These are phyloP conservation scores for Operophtera brumata DNA, from an alignment of 2,888 invertebrate species.

Conservation along the genomic window DNA sequence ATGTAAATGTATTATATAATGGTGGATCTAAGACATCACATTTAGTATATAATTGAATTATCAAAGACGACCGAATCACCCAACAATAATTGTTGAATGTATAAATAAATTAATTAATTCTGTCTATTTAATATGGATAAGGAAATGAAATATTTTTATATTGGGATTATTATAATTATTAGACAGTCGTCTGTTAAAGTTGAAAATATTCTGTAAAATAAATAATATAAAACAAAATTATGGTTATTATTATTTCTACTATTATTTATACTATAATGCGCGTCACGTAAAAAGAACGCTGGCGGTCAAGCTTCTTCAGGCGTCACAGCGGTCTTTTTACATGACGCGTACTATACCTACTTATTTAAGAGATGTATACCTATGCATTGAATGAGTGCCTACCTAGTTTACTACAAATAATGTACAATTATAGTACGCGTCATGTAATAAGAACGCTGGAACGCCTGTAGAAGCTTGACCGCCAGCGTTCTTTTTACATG, in stretches of 20 bases:
- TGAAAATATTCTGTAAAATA: conserved; percentile 77
- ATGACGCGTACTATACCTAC: too few relatives aligned
- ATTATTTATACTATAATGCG: not conserved
- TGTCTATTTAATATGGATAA: conserved; percentile 60
- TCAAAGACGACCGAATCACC: conserved; percentile 19
- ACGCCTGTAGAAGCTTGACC: too few relatives aligned
- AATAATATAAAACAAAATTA: conserved; percentile 55
- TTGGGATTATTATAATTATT: conserved; percentile 75
- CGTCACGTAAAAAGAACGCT: too few relatives aligned
- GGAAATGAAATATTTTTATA: conserved; percentile 79
- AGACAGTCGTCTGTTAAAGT: conserved; percentile 69
- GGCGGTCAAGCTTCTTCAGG: too few relatives aligned
- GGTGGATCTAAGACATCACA: conserved; percentile 54
- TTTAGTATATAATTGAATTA: conserved; percentile 34
- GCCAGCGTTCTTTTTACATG: too few relatives aligned
- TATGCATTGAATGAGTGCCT: too few relatives aligned
- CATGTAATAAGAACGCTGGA: too few relatives aligned
- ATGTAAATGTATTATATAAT: conserved; percentile 41
- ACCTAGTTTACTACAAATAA: too few relatives aligned
- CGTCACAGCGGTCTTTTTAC: too few relatives aligned
- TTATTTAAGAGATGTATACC: too few relatives aligned
- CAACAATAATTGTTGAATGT: conserved; percentile 59
- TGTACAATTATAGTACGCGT: too few relatives aligned
- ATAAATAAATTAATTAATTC: conserved; percentile 61
- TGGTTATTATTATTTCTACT: conserved; percentile 4